Evolutionary conservation across 2,113 vertebrate species (phyloP).

Genomic region (Eleginops maclovinus): DNA sequence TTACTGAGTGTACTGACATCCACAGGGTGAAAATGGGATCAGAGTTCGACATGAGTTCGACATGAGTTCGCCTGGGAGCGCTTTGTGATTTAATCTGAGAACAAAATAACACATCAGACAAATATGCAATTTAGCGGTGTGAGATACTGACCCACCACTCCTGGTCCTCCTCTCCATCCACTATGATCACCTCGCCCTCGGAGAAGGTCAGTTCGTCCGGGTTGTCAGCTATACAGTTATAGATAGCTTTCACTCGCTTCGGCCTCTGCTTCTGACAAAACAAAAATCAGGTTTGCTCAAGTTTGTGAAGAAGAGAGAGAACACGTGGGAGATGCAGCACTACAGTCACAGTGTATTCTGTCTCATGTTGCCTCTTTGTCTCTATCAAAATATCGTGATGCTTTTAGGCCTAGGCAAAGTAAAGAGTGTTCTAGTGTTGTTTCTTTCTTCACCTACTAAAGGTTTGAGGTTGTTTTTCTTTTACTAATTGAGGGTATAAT

Average conservation of each 20-base stretch:
- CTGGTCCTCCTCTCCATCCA: conserved; percentile 98
- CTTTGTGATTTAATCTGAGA: conserved; percentile 8
- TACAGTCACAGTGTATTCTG: too few relatives aligned
- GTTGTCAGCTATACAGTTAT: conserved; percentile 97
- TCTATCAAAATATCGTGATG: not conserved
- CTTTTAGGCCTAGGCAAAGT: too few relatives aligned
- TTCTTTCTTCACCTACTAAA: too few relatives aligned
- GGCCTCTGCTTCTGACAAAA: conserved; percentile 90
- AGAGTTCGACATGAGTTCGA: conserved; percentile 6
- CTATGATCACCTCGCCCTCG: conserved; percentile 96
- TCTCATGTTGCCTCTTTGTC: not conserved
- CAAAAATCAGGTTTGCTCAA: not conserved
- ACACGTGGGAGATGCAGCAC: not conserved
- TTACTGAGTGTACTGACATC: conserved; percentile 35
- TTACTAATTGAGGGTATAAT: not conserved
- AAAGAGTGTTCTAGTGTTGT: too few relatives aligned
- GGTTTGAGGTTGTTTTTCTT: not conserved
- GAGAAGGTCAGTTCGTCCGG: conserved; percentile 97
- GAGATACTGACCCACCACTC: conserved; percentile 98
- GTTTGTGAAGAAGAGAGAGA: not conserved
- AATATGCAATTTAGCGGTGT: not conserved
- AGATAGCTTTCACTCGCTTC: conserved; percentile 96
- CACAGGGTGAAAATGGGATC: conserved; percentile 13
- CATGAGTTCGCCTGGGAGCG: not conserved
- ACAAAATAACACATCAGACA: not conserved